phyloP scores from a whole-genome alignment of 2,888 invertebrate species.

The Synergus gifuensis region DNA sequence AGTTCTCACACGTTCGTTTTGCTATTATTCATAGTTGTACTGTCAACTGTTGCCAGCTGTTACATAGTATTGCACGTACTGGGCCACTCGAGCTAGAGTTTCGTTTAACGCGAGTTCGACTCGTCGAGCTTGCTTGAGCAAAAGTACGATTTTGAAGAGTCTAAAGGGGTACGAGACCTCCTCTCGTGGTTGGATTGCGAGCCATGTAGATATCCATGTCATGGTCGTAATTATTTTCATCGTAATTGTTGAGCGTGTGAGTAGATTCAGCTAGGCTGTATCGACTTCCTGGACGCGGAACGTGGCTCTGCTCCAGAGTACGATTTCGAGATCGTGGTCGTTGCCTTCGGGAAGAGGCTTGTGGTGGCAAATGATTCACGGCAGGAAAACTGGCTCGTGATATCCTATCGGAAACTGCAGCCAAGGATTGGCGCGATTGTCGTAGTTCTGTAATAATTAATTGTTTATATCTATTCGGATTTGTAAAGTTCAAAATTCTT shows the following conservation, averaged over 20 bases:
- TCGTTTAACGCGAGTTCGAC: constrained; percentile 12
- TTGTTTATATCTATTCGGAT: not conserved
- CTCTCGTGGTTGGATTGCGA: constrained; percentile 91
- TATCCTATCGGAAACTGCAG: constrained; percentile 89
- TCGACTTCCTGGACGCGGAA: constrained; percentile 87
- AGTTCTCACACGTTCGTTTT: not conserved
- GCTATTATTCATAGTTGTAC: not conserved
- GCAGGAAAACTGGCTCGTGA: constrained; percentile 85
- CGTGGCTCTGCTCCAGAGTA: constrained; percentile 80
- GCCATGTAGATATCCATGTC: constrained; percentile 98
- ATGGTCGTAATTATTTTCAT: constrained; percentile 96
- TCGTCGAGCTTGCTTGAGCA: constrained; percentile 49
- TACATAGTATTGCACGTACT: not conserved
- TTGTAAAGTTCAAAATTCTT: not conserved
- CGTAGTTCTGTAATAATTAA: constrained; percentile 83
- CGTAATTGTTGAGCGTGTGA: constrained; percentile 90
- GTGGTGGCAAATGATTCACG: constrained; percentile 81
- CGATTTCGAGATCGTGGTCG: constrained; percentile 89
- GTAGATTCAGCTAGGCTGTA: constrained; percentile 89
- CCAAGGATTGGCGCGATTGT: constrained; percentile 91
- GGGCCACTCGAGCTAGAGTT: not conserved
- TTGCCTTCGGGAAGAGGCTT: constrained; percentile 81
- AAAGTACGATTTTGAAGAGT: constrained; percentile 37
- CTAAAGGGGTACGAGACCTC: constrained; percentile 90
- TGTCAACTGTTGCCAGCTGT: not conserved